Percentiles rank a stretch among this genome's conserved stretches.
Evolutionary conservation across 2,113 vertebrate species (phyloP).

Genomic region (Anarhynchus alexandrinus): DNA sequence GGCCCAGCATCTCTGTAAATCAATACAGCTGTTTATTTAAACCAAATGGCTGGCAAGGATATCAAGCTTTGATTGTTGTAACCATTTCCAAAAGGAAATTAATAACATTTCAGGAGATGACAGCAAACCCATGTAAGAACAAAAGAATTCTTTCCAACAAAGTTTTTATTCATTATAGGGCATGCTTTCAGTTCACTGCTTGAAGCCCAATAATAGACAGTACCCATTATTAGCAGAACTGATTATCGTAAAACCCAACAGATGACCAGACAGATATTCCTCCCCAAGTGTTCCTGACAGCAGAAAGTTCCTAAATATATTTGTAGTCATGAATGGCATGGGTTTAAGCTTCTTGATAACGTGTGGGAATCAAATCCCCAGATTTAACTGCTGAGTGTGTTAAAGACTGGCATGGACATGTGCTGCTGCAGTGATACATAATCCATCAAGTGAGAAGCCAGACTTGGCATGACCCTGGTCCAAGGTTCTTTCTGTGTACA

Average conservation of each 20-base stretch:
- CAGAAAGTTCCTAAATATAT: neutral
- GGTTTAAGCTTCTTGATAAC: conserved; percentile 7
- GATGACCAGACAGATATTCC: neutral
- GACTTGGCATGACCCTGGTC: neutral
- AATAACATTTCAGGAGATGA: conserved; percentile 45
- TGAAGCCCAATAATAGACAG: conserved; percentile 4
- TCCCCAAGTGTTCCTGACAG: neutral
- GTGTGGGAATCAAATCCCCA: conserved; percentile 9
- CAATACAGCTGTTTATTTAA: conserved; percentile 54
- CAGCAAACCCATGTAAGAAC: conserved; percentile 39
- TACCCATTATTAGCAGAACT: neutral
- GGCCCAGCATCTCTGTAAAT: conserved; percentile 25
- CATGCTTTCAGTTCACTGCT: conserved; percentile 30
- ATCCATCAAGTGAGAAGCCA: neutral
- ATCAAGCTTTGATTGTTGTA: conserved; percentile 9
- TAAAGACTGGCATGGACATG: conserved; percentile 28
- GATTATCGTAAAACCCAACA: neutral
- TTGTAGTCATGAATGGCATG: neutral
- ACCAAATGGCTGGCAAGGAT: conserved; percentile 36
- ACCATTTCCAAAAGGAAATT: conserved; percentile 48
- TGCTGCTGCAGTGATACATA: neutral
- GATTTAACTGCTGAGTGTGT: neutral
- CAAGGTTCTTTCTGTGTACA: neutral
- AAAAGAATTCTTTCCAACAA: conserved; percentile 27
- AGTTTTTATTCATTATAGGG: conserved; percentile 9